Evolutionary conservation across 2,888 invertebrate genomes (phyloP), one percentile per base, ranked within the genome.

Genomic region (Poecilobothrus nobilitatus): DNA sequence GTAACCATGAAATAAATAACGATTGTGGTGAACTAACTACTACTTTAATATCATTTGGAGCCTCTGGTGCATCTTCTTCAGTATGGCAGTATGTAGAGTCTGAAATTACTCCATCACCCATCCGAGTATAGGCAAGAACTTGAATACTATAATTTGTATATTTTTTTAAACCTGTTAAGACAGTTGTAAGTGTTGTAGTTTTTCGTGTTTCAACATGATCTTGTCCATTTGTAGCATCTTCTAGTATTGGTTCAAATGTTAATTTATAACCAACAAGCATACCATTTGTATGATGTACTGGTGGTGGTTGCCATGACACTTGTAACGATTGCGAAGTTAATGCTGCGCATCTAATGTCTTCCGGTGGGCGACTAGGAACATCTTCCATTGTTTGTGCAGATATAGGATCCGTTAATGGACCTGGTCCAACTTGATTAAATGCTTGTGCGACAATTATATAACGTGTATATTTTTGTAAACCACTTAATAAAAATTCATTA

Each of bases 91-190:
- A 90, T 53, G 88, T 84, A 0, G 90, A 85, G 71, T 85, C 82
- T 53, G 90, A 88, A 69, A 88, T 80, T 7, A 87, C 85, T 2
- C 92, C 92, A 76, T 91, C 91, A 0, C 92, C 92, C 75, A 90
- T 88, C 77, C 90, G 85, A 0, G 92, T 92, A 78, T 86, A 91
- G 0, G 92, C 91, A 75, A 91, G 78, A 12, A 92, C 90, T 81
- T 91, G 90, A 71, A 92, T 84, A 77, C 91, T 91, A 80, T 92
- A 92, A 81, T 92, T 93, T 44, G 91, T 89, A 79, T 86, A 92
- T 76, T 89, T 90, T 75, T 88, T 85, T 71, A 93, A 83, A 5
- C 88, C 87, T 0, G 88, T 87, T 37, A 92, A 83, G 67, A 90
- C 89, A 1, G 88, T 87, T 61, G 88, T 89, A 70, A 89, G 80